Evolutionary conservation across 1,140 invertebrate genomes (phyloP), one percentile per base, ranked within the genome.

Genomic region (Cherax quadricarinatus): DNA sequence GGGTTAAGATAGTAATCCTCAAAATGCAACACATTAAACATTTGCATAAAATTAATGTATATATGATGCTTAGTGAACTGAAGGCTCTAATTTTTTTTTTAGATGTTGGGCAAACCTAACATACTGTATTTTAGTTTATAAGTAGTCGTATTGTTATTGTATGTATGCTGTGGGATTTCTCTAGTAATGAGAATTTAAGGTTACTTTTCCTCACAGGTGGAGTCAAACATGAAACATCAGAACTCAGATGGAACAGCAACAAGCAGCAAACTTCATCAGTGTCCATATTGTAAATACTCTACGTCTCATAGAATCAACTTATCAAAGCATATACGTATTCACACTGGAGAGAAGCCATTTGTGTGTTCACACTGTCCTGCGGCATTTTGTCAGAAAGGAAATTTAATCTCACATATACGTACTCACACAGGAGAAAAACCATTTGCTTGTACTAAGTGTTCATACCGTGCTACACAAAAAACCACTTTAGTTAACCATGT

Each of bases 341-440:
- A 84, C 48, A 84, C 82, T 24, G 82, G 82, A 57, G 82, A 84
- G 24, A 84, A 30, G 24, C 82, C 82, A 4, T 84, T 60, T 84
- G 4, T 7, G 14, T 84, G 82, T 30, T 53, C 82, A 57, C 48
- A 84, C 53, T 84, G 82, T 12, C 51, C 51, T 41, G 51, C 53
- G 4, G 53, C 53, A n/a, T 84, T 84, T 60, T 21, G 53, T 24
- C 82, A 62, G 82, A 84, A 84, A 60, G 82, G 53, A 30, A 84
- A 62, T 60, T 21, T 84, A 18, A 84, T 62, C 3, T 62, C 82
- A 14, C 82, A 84, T 16, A 84, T 84, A 41, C 82, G 82, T 2
- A 84, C 82, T 60, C 82, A 84, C 24, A 84, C 82, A n/a, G 82
- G 82, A 24, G 82, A 84, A 30, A 84, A 62, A 84, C 82, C 82